These are phyloP conservation scores for Mystacides longicornis DNA, from an alignment of 2,888 invertebrate species.

Conservation along the genomic window DNA sequence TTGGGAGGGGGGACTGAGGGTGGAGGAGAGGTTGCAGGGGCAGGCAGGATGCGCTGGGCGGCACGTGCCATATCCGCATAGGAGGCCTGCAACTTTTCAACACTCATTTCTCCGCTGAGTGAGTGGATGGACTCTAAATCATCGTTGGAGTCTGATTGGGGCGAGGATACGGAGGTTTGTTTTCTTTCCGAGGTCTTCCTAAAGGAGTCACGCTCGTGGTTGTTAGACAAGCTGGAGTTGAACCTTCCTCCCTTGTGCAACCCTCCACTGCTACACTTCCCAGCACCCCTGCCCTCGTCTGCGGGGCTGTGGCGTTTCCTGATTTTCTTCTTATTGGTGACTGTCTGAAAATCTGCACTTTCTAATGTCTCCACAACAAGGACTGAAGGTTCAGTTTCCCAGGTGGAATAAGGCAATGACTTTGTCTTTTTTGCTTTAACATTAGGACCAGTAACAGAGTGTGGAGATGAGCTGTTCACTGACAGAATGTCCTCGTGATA, in stretches of 20 bases:
- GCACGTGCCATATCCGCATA: conserved; percentile 78
- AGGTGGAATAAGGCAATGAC: conserved; percentile 26
- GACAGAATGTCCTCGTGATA: conserved; percentile 33
- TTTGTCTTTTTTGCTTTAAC: conserved; percentile 23
- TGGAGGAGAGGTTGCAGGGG: conserved; percentile 8
- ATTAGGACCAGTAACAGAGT: conserved; percentile 9
- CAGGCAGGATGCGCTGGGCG: conserved; percentile 30
- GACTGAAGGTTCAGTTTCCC: conserved; percentile 37
- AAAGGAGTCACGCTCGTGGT: conserved; percentile 23
- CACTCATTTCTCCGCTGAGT: conserved; percentile 53
- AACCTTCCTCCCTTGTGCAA: conserved; percentile 25
- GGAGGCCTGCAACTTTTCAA: conserved; percentile 52
- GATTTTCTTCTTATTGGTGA: conserved; percentile 74
- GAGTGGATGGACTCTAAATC: conserved; percentile 82
- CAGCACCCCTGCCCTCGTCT: conserved; percentile 36
- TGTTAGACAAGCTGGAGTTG: conserved; percentile 8
- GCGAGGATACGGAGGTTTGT: conserved; percentile 68
- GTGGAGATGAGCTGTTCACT: conserved; percentile 12
- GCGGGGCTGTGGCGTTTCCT: conserved; percentile 56
- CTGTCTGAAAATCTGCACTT: conserved; percentile 72
- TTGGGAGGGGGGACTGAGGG: conserved; percentile 1
- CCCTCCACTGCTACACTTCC: conserved; percentile 28
- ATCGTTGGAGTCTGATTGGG: conserved; percentile 75
- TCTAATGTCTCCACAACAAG: conserved; percentile 52
- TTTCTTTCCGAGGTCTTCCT: conserved; percentile 36